Conservation (phyloP, 1,140 invertebrate species). For the Pogonognathellus flavescens region DNA sequence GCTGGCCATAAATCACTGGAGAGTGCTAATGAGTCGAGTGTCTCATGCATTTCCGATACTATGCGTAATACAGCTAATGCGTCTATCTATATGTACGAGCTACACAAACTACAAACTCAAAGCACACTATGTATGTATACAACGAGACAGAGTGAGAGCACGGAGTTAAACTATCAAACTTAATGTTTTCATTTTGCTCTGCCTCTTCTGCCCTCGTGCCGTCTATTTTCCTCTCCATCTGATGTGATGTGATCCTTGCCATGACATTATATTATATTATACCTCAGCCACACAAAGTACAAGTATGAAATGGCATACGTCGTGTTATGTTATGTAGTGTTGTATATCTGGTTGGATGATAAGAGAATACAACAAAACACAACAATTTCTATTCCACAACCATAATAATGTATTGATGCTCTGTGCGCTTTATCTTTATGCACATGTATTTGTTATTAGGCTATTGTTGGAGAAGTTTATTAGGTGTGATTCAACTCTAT, state of each 20-base stretch:
- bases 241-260: conserved; percentile 32
- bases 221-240: conserved; percentile 51
- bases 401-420: background rate
- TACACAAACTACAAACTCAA: background rate
- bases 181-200: conserved; percentile 43
- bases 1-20: conserved; percentile 62
- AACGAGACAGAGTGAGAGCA: background rate
- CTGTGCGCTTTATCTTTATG: conserved; percentile 27
- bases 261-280: background rate
- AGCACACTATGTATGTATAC: background rate
- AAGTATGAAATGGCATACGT: too few species aligned
- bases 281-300: too few species aligned
- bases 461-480: conserved; percentile 54
- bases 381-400: background rate
- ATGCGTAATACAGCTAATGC: conserved; percentile 23
- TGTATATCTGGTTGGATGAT: too few species aligned
- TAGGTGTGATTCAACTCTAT: conserved; percentile 55
- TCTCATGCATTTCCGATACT: conserved; percentile 61
- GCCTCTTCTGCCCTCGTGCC: conserved; percentile 25
- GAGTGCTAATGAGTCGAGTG: conserved; percentile 63
- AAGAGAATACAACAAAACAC: too few species aligned
- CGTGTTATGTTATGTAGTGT: too few species aligned
- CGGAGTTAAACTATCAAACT: conserved; percentile 8
- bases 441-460: conserved; percentile 35
- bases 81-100: background rate